phyloP scores from a whole-genome alignment of 2,888 invertebrate species.

The Escarpia spicata region DNA sequence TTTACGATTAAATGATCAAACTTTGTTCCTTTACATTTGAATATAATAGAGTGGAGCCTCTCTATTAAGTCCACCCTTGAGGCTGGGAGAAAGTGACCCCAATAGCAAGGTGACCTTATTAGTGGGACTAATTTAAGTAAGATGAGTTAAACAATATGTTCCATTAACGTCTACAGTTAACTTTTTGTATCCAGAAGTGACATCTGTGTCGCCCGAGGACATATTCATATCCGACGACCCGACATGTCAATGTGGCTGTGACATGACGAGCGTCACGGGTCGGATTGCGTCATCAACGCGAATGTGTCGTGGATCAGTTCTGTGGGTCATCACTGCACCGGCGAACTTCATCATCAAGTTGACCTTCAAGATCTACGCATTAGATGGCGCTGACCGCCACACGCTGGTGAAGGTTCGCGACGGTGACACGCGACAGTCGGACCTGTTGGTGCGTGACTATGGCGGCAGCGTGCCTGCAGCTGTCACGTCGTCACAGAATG shows the following conservation, averaged over 20 bases:
- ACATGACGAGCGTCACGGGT: constrained; percentile 36
- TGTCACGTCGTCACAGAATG: constrained; percentile 50
- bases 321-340: constrained; percentile 51
- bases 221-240: constrained; percentile 28
- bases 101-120: too few relatives aligned
- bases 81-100: too few relatives aligned
- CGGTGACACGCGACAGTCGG: constrained; percentile 47
- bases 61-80: too few relatives aligned
- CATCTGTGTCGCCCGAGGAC: constrained; percentile 24
- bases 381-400: constrained; percentile 48
- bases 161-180: neutral
- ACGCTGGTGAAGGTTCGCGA: constrained; percentile 57
- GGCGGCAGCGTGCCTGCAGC: constrained; percentile 42
- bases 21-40: too few relatives aligned
- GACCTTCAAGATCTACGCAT: constrained; percentile 52
- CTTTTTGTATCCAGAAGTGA: constrained; percentile 21
- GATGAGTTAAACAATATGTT: too few relatives aligned
- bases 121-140: too few relatives aligned
- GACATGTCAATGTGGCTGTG: constrained; percentile 31
- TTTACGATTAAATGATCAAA: too few relatives aligned
- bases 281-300: constrained; percentile 55
- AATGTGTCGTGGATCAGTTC: constrained; percentile 48
- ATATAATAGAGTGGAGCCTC: too few relatives aligned
- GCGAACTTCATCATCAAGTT: constrained; percentile 47
- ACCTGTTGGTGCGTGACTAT: constrained; percentile 50